Evolutionary conservation across 2,888 invertebrate species (phyloP).

Genomic region (Dusona sp.): DNA sequence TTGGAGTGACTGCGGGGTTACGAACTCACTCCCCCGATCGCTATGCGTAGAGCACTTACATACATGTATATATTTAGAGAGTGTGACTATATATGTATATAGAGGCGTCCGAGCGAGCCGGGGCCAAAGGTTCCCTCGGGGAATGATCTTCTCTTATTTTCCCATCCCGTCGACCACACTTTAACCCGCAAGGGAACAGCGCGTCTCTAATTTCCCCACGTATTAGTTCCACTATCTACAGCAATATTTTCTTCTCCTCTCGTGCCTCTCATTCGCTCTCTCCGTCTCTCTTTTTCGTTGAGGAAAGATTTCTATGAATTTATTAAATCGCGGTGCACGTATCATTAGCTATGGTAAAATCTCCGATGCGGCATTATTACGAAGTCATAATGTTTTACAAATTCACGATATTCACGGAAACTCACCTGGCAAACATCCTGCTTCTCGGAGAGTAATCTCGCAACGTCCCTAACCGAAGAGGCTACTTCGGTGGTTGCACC

Average conservation of each 20-base stretch:
- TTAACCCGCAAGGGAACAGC: slow-evolving; percentile 55
- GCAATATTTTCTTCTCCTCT: slow-evolving; percentile 38
- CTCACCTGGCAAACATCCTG: slow-evolving; percentile 81
- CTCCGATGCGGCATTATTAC: slow-evolving; percentile 15
- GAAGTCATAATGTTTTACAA: slow-evolving; percentile 24
- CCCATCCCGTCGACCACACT: slow-evolving; percentile 61
- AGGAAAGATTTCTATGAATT: slow-evolving; percentile 53
- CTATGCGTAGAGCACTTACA: slow-evolving; percentile 15
- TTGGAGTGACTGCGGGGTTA: slow-evolving; percentile 56
- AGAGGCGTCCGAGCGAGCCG: slow-evolving; percentile 54
- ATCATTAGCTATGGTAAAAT: slow-evolving; percentile 46
- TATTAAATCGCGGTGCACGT: slow-evolving; percentile 46
- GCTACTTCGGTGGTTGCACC: slow-evolving; percentile 85
- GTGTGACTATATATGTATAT: not conserved
- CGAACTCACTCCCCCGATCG: slow-evolving; percentile 55
- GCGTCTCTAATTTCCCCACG: slow-evolving; percentile 68
- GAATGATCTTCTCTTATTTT: slow-evolving; percentile 65
- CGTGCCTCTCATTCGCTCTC: not conserved
- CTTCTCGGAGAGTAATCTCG: slow-evolving; percentile 87
- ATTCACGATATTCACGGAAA: slow-evolving; percentile 12
- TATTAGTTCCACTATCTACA: slow-evolving; percentile 65
- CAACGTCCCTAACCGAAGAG: slow-evolving; percentile 86
- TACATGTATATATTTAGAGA: slow-evolving; percentile 3
- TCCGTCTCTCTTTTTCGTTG: slow-evolving; percentile 11
- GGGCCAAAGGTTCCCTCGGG: slow-evolving; percentile 67